Evolutionary conservation across 2,113 vertebrate genomes (phyloP).

Genomic region (Hypanus sabinus): DNA sequence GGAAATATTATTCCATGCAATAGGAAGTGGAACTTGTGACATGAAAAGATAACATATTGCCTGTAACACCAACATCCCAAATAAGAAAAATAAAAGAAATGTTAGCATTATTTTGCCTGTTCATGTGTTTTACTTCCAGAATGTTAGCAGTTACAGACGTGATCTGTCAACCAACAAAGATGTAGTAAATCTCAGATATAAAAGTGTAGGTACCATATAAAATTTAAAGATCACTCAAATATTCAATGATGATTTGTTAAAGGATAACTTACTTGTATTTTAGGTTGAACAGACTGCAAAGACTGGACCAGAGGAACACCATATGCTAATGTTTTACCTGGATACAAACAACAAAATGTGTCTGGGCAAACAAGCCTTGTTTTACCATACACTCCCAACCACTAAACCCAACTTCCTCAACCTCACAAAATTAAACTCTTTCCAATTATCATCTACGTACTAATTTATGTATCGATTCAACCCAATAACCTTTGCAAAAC

Average conservation of each 20-base stretch:
- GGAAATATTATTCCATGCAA: no score
- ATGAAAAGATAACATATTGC: no score
- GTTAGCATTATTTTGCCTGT: background rate
- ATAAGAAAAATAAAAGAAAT: no score
- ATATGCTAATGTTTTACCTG: slow-evolving; percentile 92
- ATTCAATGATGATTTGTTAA: background rate
- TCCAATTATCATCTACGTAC: background rate
- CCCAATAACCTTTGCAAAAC: background rate
- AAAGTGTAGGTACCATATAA: background rate
- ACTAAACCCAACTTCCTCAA: no score
- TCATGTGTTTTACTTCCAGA: background rate
- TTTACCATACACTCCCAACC: background rate
- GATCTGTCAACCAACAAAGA: background rate
- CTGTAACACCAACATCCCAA: no score
- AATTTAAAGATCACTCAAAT: background rate
- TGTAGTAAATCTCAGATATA: background rate
- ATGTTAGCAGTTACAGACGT: background rate
- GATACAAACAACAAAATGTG: slow-evolving; percentile 9
- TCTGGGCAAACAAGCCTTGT: slow-evolving; percentile 38
- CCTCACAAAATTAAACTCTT: no score
- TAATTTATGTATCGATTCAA: background rate
- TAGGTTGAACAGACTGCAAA: slow-evolving; percentile 69
- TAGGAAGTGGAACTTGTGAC: no score
- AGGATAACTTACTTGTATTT: slow-evolving; percentile 63
- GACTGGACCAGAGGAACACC: slow-evolving; percentile 81